These are phyloP conservation scores for Bergia puertoricense DNA, from an alignment of 92 coral and sea anemone genomes.

Conservation along the genomic window DNA sequence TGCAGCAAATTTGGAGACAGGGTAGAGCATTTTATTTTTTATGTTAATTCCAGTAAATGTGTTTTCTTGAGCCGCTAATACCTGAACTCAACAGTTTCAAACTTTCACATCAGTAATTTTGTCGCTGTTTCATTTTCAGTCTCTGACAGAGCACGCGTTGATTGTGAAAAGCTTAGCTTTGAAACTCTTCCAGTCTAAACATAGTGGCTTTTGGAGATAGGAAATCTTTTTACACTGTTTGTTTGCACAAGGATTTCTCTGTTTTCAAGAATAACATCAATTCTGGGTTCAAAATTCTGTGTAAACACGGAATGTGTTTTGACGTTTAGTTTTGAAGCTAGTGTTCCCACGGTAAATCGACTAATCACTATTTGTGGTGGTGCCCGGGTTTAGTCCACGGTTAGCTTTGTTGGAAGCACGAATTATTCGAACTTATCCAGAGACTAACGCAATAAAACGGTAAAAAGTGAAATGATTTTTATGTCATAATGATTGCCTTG, in stretches of 20 bases:
- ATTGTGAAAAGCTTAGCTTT: background rate
- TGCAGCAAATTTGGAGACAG: too few relatives aligned
- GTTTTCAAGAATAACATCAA: constrained; percentile 34
- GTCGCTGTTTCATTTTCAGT: background rate
- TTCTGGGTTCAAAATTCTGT: constrained; percentile 20
- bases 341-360: too few relatives aligned
- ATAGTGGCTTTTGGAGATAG: constrained; percentile 23
- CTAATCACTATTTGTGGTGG: too few relatives aligned
- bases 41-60: background rate
- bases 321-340: background rate
- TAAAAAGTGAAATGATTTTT: too few relatives aligned
- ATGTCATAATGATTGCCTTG: too few relatives aligned
- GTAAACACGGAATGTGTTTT: constrained; percentile 5
- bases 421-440: too few relatives aligned
- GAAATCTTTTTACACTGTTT: background rate
- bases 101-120: background rate
- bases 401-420: too few relatives aligned
- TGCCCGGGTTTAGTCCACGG: too few relatives aligned
- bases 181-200: constrained; percentile 27
- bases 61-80: background rate
- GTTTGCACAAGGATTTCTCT: constrained; percentile 1
- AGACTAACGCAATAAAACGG: too few relatives aligned
- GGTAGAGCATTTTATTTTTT: background rate
- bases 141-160: background rate
- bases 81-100: background rate